Base-by-base conservation (phyloP, 1,140 invertebrate species). In the Halesus radiatus region DNA sequence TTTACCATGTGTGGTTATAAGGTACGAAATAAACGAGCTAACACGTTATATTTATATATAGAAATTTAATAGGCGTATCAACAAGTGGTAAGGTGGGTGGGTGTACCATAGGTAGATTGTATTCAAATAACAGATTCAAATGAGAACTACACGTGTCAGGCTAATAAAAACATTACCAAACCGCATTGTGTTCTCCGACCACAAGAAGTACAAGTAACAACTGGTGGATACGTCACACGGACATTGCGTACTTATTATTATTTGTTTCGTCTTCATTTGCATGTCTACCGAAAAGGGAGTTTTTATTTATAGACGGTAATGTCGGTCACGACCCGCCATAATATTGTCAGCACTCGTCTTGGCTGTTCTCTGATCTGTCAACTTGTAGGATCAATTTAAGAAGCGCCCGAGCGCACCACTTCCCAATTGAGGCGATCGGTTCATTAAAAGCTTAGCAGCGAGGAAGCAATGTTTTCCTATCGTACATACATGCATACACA, bases 251-350 rank as follows among this genome's bases (percentile, higher is more conserved):
- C 32, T 6, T 8, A 45, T 45, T 45, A 45, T 13, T 45, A 45
- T 45, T 45, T 23, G 10, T 60, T 60, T 60, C 20, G 13, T 16
- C 26, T n/a, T 29, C 15, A 18, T 50, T 70, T 70, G 32, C 37
- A 50, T 50, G 66, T 70, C n/a, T 70, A 50, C 52, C 66, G 13
- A 50, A 70, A 70, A 70, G 66, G 66, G 66, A 70, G 20, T 70
- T 50, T n/a, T n/a, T 76, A 76, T 76, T 76, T 76, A 62, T 76
- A 76, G 74, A 76, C 53, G 22, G 37, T 45, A 13, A 56, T 76
- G 32, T 60, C 74, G 74, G 74, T 76, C 74, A 76, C 74, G 74
- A 76, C 74, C 74, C 53, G 32, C 60, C 74, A 37, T 45, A 70
- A 22, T 54, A 64, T 64, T 50, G 66, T 70, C 66, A 45, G 37